Percentiles rank a stretch among this genome's conserved stretches.
These are phyloP conservation scores for Papilio glaucus DNA, from an alignment of 1,140 invertebrate genomes.

Conservation along the genomic window DNA sequence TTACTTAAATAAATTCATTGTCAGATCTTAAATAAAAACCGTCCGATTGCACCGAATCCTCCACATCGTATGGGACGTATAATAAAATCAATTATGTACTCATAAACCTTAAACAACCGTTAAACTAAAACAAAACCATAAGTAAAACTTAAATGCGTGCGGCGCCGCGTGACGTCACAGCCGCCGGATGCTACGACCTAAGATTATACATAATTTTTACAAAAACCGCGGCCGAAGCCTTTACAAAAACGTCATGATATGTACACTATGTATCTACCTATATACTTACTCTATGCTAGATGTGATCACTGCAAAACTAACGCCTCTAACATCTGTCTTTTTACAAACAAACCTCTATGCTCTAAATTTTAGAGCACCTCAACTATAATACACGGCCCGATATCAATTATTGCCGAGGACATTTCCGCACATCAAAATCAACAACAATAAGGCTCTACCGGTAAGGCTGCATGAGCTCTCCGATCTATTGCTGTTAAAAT, in stretches of 20 bases:
- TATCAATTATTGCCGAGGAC: constrained; percentile 53
- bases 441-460: background rate
- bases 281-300: constrained; percentile 56
- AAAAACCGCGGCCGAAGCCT: constrained; percentile 52
- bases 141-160: constrained; percentile 52
- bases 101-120: constrained; percentile 56
- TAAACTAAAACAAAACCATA: constrained; percentile 43
- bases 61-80: constrained; percentile 38
- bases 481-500: background rate
- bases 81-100: constrained; percentile 58
- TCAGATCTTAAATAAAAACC: constrained; percentile 67
- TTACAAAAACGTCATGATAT: constrained; percentile 75
- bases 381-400: constrained; percentile 50
- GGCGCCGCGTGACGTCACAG: too few relatives aligned
- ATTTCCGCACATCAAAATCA: background rate
- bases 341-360: constrained; percentile 62
- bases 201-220: constrained; percentile 67
- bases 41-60: constrained; percentile 60
- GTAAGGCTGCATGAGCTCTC: too few relatives aligned
- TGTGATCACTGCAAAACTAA: constrained; percentile 56
- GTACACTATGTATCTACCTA: constrained; percentile 67
- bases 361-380: constrained; percentile 77
- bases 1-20: constrained; percentile 48
- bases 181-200: constrained; percentile 14
- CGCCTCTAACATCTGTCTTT: constrained; percentile 59